A percentile compares a stretch with the other conserved stretches of the same genome.
phyloP scores from a whole-genome alignment of 1,140 invertebrate genomes.

The Acromyrmex heyeri region DNA sequence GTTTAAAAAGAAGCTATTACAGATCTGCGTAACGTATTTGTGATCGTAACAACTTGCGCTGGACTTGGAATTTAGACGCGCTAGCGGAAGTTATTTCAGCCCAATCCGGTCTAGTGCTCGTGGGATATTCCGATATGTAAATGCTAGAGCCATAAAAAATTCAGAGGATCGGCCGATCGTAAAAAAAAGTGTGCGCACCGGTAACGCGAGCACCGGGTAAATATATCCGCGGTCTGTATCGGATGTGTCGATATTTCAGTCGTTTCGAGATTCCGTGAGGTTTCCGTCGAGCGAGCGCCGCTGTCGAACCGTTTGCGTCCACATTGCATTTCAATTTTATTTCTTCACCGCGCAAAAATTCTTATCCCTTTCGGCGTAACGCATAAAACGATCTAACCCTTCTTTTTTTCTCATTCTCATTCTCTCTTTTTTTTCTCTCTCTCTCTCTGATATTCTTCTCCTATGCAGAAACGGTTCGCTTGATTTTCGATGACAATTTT shows the following conservation, averaged over 20 bases:
- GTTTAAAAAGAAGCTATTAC: constrained; percentile 36
- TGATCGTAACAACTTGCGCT: constrained; percentile 24
- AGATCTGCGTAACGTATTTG: constrained; percentile 9
- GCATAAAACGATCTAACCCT: constrained; percentile 1
- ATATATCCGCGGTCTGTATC: constrained; percentile 67
- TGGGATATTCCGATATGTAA: constrained; percentile 66
- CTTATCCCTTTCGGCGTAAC: constrained; percentile 62
- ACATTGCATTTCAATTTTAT: constrained; percentile 70
- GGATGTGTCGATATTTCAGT: constrained; percentile 75
- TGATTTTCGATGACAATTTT: constrained; percentile 70
- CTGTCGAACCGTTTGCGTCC: constrained; percentile 66
- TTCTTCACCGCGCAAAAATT: constrained; percentile 60
- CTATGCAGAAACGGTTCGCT: background rate
- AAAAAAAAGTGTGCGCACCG: constrained; percentile 59
- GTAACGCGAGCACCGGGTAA: constrained; percentile 46
- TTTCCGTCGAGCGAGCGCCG: constrained; percentile 50
- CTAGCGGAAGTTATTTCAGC: constrained; percentile 49
- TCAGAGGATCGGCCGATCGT: constrained; percentile 66
- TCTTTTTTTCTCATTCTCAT: background rate
- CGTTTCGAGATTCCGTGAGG: constrained; percentile 62
- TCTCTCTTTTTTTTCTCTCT: too few species aligned
- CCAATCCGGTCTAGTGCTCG: constrained; percentile 62
- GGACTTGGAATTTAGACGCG: constrained; percentile 28
- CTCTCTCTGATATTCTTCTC: background rate
- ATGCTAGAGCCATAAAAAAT: constrained; percentile 72